Evolutionary conservation across 2,888 invertebrate species (phyloP).

Genomic region (Lithosia quadra): DNA sequence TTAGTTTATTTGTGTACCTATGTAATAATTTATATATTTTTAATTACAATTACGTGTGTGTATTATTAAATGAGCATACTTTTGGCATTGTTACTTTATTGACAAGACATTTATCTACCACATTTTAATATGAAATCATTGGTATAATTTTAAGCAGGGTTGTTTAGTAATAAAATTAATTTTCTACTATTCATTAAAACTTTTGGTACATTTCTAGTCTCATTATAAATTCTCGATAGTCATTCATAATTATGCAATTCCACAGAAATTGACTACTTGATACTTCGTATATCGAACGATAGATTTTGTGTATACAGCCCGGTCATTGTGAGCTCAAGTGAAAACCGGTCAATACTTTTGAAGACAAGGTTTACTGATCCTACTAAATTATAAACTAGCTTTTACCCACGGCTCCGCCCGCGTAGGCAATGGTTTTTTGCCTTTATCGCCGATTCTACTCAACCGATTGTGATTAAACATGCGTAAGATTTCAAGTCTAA

Average conservation of each 20-base stretch:
- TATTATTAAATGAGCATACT: neutral
- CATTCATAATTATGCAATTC: constrained; percentile 23
- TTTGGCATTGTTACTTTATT: neutral
- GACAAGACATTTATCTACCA: neutral
- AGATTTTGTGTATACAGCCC: neutral
- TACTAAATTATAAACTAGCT: too few relatives aligned
- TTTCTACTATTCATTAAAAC: constrained; percentile 10
- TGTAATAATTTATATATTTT: too few relatives aligned
- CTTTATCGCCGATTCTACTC: too few relatives aligned
- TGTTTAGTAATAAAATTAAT: constrained; percentile 14
- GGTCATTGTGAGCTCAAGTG: neutral
- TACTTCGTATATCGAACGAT: constrained; percentile 18
- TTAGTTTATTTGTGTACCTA: neutral
- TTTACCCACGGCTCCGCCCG: too few relatives aligned
- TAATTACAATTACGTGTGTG: neutral
- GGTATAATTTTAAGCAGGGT: constrained; percentile 3
- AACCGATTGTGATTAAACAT: too few relatives aligned
- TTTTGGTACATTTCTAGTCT: constrained; percentile 14
- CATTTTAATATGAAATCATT: constrained; percentile 3
- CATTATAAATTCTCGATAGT: constrained; percentile 14
- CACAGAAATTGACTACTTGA: constrained; percentile 28
- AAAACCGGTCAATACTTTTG: neutral
- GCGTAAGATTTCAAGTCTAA: too few relatives aligned
- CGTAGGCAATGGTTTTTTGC: too few relatives aligned
- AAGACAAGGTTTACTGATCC: constrained; percentile 6